phyloP scores from a whole-genome alignment of 2,113 vertebrate species.

The Catharus fuscescens region DNA sequence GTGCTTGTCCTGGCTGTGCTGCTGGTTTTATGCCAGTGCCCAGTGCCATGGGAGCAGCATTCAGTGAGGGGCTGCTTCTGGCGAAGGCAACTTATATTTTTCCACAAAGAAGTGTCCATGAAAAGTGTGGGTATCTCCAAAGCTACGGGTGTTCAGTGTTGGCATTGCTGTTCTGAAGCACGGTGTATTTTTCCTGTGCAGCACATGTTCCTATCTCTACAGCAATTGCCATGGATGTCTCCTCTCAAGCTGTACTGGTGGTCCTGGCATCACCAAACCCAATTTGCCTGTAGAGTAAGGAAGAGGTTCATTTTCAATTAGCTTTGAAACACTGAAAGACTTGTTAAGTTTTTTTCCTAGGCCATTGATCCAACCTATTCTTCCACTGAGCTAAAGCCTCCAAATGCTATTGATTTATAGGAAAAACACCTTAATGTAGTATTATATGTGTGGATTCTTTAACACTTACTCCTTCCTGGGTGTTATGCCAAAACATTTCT shows the following conservation, averaged over 20 bases:
- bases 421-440: not conserved
- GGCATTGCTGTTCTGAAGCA: not conserved
- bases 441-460: not conserved
- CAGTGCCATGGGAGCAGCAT: not conserved
- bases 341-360: not conserved
- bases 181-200: accelerated
- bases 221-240: not conserved
- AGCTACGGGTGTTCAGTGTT: not conserved
- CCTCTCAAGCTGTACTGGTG: not conserved
- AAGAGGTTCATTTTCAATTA: not conserved
- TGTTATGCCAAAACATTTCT: not conserved
- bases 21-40: not conserved
- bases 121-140: not conserved
- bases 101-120: not conserved
- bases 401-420: not conserved
- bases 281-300: not conserved
- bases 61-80: not conserved
- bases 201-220: accelerated
- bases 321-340: not conserved
- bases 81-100: not conserved
- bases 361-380: not conserved
- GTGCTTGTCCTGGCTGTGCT: not conserved
- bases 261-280: not conserved
- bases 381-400: not conserved
- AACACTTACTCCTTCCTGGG: not conserved